Percentiles rank a stretch among this genome's conserved stretches.
These are phyloP conservation scores for Pyrocephalus nanus DNA, from an alignment of 2,797 vertebrate genomes.

Conservation along the genomic window DNA sequence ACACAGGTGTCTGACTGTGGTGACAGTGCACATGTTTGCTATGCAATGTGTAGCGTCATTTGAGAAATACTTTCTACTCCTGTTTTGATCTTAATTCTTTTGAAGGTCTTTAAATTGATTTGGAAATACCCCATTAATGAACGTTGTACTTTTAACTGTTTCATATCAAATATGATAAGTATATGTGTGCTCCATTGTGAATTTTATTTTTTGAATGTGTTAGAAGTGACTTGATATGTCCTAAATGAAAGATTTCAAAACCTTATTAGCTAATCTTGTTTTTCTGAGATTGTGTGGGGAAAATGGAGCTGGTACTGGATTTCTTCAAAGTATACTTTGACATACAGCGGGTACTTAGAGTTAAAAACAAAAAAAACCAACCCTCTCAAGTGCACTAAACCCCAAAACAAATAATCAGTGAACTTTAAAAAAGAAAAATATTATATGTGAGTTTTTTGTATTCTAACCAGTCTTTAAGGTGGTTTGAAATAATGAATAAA, in stretches of 20 bases:
- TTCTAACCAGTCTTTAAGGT: neutral
- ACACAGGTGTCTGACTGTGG: neutral
- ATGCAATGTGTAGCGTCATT: neutral
- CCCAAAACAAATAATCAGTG: neutral
- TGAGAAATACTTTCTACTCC: neutral
- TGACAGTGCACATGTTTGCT: neutral
- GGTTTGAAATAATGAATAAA: neutral
- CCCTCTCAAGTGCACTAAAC: neutral
- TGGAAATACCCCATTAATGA: neutral
- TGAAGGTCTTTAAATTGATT: neutral
- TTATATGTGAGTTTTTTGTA: fast-evolving
- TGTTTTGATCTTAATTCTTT: neutral
- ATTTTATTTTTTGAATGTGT: neutral
- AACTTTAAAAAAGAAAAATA: neutral
- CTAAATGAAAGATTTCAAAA: neutral
- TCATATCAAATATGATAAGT: neutral
- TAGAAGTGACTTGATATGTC: neutral
- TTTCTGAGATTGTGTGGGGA: neutral
- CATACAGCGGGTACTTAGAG: neutral
- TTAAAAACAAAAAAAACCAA: neutral
- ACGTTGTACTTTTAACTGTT: neutral
- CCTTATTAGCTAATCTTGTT: neutral
- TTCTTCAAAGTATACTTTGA: neutral
- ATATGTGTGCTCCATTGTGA: neutral
- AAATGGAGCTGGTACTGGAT: neutral